phyloP scores from a whole-genome alignment of 1,140 invertebrate species.

The Leptopilina clavipes region DNA sequence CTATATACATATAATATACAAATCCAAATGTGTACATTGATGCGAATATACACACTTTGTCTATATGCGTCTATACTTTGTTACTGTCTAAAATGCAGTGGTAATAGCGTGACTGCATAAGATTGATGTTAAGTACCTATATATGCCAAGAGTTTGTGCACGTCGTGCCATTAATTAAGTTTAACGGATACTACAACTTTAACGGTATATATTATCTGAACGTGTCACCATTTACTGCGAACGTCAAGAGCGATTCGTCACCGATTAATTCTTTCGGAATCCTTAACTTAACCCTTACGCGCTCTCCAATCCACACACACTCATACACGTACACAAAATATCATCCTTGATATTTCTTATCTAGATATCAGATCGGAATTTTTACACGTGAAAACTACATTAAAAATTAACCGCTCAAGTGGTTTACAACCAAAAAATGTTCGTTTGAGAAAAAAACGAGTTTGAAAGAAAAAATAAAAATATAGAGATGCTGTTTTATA shows the following conservation, averaged over 20 bases:
- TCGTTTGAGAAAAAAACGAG: too few relatives aligned
- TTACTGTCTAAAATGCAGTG: slow-evolving; percentile 48
- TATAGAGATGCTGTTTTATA: too few relatives aligned
- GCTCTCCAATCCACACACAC: not conserved
- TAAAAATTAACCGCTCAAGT: not conserved
- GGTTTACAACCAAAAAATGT: too few relatives aligned
- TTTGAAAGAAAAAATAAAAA: not conserved
- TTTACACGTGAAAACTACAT: not conserved
- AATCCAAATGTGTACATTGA: too few relatives aligned
- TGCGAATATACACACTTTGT: too few relatives aligned
- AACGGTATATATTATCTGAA: slow-evolving; percentile 59
- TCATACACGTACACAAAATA: too few relatives aligned
- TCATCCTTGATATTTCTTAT: not conserved
- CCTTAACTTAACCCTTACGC: not conserved
- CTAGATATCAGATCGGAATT: not conserved
- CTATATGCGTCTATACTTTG: slow-evolving; percentile 1
- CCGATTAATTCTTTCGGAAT: slow-evolving; percentile 52
- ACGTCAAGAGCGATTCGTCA: slow-evolving; percentile 56
- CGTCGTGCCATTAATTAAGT: slow-evolving; percentile 60
- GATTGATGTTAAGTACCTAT: slow-evolving; percentile 53
- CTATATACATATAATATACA: too few relatives aligned
- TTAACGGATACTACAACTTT: slow-evolving; percentile 54
- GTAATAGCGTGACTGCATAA: slow-evolving; percentile 55
- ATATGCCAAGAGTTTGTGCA: slow-evolving; percentile 37
- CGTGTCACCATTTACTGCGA: slow-evolving; percentile 56